Base-by-base conservation (phyloP, 1,140 invertebrate species). In the Atta texana region DNA sequence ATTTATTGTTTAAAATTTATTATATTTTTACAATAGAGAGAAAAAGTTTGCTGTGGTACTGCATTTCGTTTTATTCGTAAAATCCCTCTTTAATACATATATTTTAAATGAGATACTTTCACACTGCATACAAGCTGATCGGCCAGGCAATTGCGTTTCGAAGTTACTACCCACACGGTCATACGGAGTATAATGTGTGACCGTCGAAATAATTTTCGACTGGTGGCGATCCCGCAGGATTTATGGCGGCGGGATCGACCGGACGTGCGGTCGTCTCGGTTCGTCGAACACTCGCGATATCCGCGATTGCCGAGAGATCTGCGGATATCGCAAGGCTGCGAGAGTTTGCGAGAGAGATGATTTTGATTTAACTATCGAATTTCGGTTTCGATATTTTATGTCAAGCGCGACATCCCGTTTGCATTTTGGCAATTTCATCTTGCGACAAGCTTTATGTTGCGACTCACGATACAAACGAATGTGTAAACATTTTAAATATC, bases 151-250 rank as follows among this genome's bases (percentile, higher is more conserved):
- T 34, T 55, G 66, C 63, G n/a, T 77, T 87, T 76, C 21, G 24
- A 14, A 85, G 55, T 63, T 39, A 24, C 31, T 66, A 53, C 71
- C 85, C 86, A 85, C 80, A 55, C 31, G 53, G 53, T 16, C 55
- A 53, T 57, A 39, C n/a, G 18, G 51, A 28, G n/a, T 84, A 57
- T 68, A 68, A 59, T 57, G 55, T 75, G 80, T 61, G 55, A 74
- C 80, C 49, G 72, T 75, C 49, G 82, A 78, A 86, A 88, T 87
- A 69, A 88, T 88, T 88, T 88, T 88, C 82, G 28, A 55, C n/a
- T 44, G 12, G 21, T 44, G 44, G 39, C 53, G 61, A 39, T 68
- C 44, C 78, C 68, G 14, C 78, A 71, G 82, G 72, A 86, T 88
- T 88, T 88, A 87, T 87, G 86, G 74, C 72, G 81, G 72, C 72